Conservation (phyloP, 2,113 vertebrate genomes). For the Urocolius indicus region DNA sequence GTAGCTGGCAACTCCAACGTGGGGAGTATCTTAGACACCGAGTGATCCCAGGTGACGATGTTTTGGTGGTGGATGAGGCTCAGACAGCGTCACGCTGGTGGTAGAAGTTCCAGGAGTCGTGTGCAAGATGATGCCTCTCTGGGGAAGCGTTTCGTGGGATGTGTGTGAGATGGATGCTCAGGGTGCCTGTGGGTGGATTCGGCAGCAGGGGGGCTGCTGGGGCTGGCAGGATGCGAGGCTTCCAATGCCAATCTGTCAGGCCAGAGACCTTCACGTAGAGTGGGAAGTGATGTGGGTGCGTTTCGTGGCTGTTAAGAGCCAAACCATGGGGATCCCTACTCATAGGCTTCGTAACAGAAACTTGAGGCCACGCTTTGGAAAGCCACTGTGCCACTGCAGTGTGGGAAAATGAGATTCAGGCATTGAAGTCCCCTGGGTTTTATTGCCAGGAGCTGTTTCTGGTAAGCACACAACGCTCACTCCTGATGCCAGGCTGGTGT, state of each 20-base stretch:
- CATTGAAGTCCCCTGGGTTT: neutral
- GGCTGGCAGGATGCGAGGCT: neutral
- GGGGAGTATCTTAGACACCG: neutral
- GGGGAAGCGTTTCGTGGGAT: constrained; percentile 37
- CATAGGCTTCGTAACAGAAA: neutral
- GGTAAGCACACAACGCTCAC: neutral
- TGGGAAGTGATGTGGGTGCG: neutral
- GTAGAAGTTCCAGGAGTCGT: constrained; percentile 21
- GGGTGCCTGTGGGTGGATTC: neutral
- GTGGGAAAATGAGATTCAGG: neutral
- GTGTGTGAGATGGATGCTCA: constrained; percentile 14
- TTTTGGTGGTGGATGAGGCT: neutral
- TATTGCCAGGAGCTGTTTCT: neutral
- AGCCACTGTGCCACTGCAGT: neutral
- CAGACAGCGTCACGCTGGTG: neutral
- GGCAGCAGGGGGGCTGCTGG: neutral
- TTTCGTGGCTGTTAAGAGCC: neutral
- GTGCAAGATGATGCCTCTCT: neutral
- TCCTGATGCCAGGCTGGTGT: neutral
- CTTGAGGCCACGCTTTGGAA: neutral
- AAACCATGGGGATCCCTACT: neutral
- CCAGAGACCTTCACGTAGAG: neutral
- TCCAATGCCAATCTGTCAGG: neutral
- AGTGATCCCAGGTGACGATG: neutral
- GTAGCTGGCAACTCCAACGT: neutral